phyloP scores from a whole-genome alignment of 2,113 vertebrate species.

The Pogona vitticeps region DNA sequence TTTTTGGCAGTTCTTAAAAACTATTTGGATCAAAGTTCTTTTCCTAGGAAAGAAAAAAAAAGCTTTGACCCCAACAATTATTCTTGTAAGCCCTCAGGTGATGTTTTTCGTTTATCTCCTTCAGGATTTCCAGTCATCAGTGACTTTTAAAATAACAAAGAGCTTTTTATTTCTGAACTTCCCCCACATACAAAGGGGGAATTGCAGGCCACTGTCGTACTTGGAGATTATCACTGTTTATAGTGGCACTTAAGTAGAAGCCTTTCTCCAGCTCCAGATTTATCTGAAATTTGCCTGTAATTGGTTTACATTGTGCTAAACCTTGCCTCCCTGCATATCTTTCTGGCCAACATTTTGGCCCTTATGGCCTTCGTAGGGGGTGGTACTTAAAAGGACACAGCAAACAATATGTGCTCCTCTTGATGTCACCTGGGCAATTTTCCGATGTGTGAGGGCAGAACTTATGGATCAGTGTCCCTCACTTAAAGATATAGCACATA shows the following conservation, averaged over 20 bases:
- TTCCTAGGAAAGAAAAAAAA: slow-evolving; percentile 33
- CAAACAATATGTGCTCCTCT: slow-evolving; percentile 45
- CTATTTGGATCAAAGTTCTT: slow-evolving; percentile 60
- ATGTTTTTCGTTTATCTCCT: slow-evolving; percentile 64
- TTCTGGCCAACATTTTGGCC: slow-evolving; percentile 29
- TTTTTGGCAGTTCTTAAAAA: slow-evolving; percentile 54
- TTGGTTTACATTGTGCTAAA: slow-evolving; percentile 18
- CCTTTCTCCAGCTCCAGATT: background rate
- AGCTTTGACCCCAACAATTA: slow-evolving; percentile 50
- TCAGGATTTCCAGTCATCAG: slow-evolving; percentile 54
- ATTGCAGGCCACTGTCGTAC: slow-evolving; percentile 30
- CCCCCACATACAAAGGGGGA: slow-evolving; percentile 6
- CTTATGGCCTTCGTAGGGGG: slow-evolving; percentile 41
- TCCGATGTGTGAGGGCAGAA: slow-evolving; percentile 36
- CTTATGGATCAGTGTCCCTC: slow-evolving; percentile 53
- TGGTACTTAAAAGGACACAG: slow-evolving; percentile 55
- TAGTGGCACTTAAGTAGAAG: slow-evolving; percentile 37
- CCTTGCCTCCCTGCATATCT: slow-evolving; percentile 10
- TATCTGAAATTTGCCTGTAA: background rate
- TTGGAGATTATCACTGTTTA: slow-evolving; percentile 37
- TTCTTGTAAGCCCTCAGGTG: slow-evolving; percentile 58
- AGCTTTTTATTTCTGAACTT: slow-evolving; percentile 27
- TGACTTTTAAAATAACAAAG: slow-evolving; percentile 67
- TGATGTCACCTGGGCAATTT: slow-evolving; percentile 2
- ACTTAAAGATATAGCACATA: slow-evolving; percentile 55